phyloP scores from a whole-genome alignment of 2,797 vertebrate genomes.

The Acanthiza pusilla region DNA sequence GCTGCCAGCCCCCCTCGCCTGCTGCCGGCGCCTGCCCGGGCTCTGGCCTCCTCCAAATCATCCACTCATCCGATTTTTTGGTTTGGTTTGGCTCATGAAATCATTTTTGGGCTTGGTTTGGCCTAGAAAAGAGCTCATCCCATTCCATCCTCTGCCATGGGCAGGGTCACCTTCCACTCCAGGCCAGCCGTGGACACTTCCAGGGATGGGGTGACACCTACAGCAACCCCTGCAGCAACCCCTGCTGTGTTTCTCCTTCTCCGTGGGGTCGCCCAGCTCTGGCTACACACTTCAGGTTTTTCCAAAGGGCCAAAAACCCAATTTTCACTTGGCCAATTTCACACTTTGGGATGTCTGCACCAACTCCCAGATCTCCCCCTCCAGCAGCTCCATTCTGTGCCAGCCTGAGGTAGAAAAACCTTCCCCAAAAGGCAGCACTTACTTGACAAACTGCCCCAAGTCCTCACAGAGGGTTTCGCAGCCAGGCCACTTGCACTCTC shows the following conservation, averaged over 20 bases:
- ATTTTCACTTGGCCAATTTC: too few relatives aligned
- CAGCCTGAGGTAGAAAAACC: accelerated
- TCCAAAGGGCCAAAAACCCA: too few relatives aligned
- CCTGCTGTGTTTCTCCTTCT: background rate
- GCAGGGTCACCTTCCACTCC: background rate
- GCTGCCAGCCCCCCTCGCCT: background rate
- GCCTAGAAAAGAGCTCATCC: background rate
- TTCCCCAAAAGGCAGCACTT: constrained; percentile 51
- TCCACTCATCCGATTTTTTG: background rate
- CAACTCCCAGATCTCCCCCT: background rate
- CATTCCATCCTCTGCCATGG: accelerated
- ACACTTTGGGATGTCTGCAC: background rate
- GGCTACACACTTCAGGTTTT: background rate
- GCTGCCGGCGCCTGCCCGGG: background rate
- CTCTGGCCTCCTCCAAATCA: background rate
- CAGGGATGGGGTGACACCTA: background rate
- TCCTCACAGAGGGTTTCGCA: constrained; percentile 99
- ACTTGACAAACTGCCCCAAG: constrained; percentile 99
- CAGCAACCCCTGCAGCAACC: background rate
- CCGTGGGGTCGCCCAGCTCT: accelerated
- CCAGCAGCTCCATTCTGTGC: accelerated
- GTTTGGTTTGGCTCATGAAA: background rate
- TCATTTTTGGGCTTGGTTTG: background rate
- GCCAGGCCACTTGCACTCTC: constrained; percentile 98
- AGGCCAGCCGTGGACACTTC: background rate